These are phyloP conservation scores for Siphamia tubifer DNA, from an alignment of 2,113 vertebrate species.

Conservation along the genomic window DNA sequence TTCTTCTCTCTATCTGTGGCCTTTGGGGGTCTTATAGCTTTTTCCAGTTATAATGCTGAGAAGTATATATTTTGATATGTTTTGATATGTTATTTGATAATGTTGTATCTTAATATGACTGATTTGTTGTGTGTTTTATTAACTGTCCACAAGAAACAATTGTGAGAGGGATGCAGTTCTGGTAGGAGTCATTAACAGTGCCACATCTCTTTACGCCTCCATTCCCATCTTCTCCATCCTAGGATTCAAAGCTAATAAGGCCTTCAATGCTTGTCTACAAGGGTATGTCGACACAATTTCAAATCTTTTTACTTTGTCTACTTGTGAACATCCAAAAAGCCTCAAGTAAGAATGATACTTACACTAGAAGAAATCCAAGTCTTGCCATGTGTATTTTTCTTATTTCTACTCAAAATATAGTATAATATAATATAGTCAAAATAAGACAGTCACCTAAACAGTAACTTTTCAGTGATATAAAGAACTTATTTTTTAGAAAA, in stretches of 20 bases:
- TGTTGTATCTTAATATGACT: no score
- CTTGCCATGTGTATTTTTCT: no score
- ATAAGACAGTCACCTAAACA: no score
- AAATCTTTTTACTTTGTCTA: not conserved
- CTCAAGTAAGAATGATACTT: no score
- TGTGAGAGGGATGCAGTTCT: constrained; percentile 87
- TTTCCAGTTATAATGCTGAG: constrained; percentile 89
- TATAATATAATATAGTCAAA: no score
- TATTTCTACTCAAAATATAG: no score
- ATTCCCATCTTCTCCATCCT: constrained; percentile 89
- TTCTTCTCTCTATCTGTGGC: constrained; percentile 94
- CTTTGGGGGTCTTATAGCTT: constrained; percentile 90
- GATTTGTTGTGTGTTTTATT: no score
- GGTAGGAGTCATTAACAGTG: constrained; percentile 88
- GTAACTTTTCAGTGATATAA: no score
- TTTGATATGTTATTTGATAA: no score
- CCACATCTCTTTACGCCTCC: constrained; percentile 90
- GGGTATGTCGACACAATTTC: constrained; percentile 68
- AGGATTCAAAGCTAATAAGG: constrained; percentile 89
- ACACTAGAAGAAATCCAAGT: no score
- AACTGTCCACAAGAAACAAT: constrained; percentile 83
- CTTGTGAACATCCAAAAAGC: no score
- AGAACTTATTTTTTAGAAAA: no score
- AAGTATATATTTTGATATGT: constrained; percentile 64
- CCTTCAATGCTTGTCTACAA: constrained; percentile 78